Evolutionary conservation across 1,140 invertebrate species (phyloP), one percentile per base, ranked within the genome.

Genomic region (Drosophila miranda): DNA sequence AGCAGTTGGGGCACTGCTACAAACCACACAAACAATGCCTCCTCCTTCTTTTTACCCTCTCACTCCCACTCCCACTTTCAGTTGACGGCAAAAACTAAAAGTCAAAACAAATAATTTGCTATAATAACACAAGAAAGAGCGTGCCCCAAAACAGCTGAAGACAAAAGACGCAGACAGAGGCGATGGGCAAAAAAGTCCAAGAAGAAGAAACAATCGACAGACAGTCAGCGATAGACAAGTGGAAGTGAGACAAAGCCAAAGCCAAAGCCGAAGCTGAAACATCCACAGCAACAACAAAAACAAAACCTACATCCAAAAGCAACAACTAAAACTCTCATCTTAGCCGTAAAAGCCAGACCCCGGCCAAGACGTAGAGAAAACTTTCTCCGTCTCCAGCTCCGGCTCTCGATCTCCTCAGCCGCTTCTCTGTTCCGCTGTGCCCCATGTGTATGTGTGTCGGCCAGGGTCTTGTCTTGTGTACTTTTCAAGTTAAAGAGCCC

Each of bases 91-190:
- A 66, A 76, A 84, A 74, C 82, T 80, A 84, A 75, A 75, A 84
- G 80, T 84, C 80, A 84, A 84, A 84, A 84, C 80, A 84, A 84
- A 84, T 84, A 84, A 84, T 84, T 84, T 84, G 80, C 80, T 80
- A 84, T 84, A 84, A 84, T 84, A 84, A 84, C 80, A 69, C 30
- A 34, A 34, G 30, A 34, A 86, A 75, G 79, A 84, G 79, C 78
- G 74, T 75, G 66, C 78, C 79, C 75, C 30, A 11, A 82, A 82
- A 82, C 78, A 82, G 79, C 79, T 66, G 61, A 64, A 51, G 60
- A 66, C 61, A 42, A 45, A 45, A 53, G 3, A 59, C 7, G 19
- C 19, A 19, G 49, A 46, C 41, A 26, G 4, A 50, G 51, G 50
- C 53, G 54, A 71, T 48, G 46, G 30, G 30, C 30, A 43, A 34